Evolutionary conservation across 2,113 vertebrate genomes (phyloP).

Genomic region (Brienomyrus brachyistius): DNA sequence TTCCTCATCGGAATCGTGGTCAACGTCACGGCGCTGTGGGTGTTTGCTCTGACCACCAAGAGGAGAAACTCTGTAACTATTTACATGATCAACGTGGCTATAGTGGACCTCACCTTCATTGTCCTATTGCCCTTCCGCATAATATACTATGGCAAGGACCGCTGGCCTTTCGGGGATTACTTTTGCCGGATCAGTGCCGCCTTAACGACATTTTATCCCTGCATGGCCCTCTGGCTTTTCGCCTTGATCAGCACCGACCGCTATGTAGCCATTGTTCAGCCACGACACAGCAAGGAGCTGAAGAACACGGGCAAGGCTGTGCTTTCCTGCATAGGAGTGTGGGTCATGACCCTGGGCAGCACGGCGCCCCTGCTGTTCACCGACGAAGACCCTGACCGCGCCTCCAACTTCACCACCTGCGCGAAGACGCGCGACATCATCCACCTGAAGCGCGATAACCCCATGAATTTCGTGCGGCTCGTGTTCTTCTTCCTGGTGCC

Average conservation of each 20-base stretch:
- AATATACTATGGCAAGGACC: slow-evolving; percentile 67
- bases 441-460: slow-evolving; percentile 67
- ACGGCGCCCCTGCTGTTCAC: slow-evolving; percentile 71
- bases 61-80: slow-evolving; percentile 84
- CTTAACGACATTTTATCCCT: slow-evolving; percentile 84
- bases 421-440: slow-evolving; percentile 80
- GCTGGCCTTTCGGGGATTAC: slow-evolving; percentile 79
- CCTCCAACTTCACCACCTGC: slow-evolving; percentile 75
- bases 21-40: slow-evolving; percentile 85
- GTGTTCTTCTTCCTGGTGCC: slow-evolving; percentile 85
- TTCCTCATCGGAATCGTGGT: slow-evolving; percentile 76
- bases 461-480: slow-evolving; percentile 73
- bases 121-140: slow-evolving; percentile 80
- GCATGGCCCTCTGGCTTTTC: slow-evolving; percentile 87
- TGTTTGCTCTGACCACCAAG: slow-evolving; percentile 92
- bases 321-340: slow-evolving; percentile 69
- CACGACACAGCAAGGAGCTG: slow-evolving; percentile 79
- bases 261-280: slow-evolving; percentile 92
- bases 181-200: slow-evolving; percentile 77
- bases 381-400: slow-evolving; percentile 65
- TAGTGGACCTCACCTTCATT: slow-evolving; percentile 80
- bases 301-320: slow-evolving; percentile 81
- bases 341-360: slow-evolving; percentile 79
- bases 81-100: slow-evolving; percentile 92
- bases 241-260: slow-evolving; percentile 88